phyloP scores from a whole-genome alignment of 2,888 invertebrate genomes.

The Ischnura elegans region DNA sequence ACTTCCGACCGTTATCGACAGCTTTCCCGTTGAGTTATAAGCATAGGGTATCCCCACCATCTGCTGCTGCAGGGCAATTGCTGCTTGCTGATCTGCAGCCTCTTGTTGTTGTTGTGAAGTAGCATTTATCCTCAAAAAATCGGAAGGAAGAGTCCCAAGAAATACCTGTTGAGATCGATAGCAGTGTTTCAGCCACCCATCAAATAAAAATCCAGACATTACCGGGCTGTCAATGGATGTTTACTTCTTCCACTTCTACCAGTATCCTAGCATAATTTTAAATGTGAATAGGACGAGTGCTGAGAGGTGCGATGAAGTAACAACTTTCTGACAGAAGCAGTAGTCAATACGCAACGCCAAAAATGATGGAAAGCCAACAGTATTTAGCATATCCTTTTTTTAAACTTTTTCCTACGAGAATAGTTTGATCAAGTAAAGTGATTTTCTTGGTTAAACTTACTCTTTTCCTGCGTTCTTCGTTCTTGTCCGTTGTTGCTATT shows the following conservation, averaged over 20 bases:
- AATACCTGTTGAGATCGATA: slow-evolving; percentile 81
- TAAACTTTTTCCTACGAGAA: neutral
- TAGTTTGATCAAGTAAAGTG: neutral
- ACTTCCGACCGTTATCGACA: slow-evolving; percentile 92
- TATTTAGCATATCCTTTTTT: neutral
- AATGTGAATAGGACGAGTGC: too few species aligned
- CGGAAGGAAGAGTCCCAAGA: slow-evolving; percentile 88
- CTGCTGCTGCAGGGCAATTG: slow-evolving; percentile 86
- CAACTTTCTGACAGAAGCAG: neutral
- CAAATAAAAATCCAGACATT: neutral
- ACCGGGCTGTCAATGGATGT: neutral
- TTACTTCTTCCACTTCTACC: neutral
- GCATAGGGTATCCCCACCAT: slow-evolving; percentile 78
- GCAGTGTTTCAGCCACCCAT: neutral
- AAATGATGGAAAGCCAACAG: neutral
- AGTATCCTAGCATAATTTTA: too few species aligned
- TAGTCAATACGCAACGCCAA: neutral
- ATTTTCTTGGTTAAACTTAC: slow-evolving; percentile 1
- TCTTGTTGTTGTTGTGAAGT: slow-evolving; percentile 82
- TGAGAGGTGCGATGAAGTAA: neutral
- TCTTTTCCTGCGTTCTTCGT: slow-evolving; percentile 54
- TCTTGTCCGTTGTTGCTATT: slow-evolving; percentile 51
- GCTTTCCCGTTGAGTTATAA: slow-evolving; percentile 82
- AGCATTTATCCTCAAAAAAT: slow-evolving; percentile 84
- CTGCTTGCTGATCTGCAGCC: slow-evolving; percentile 89